Conservation (phyloP, 2,888 invertebrate genomes). For the Unio pictorum region DNA sequence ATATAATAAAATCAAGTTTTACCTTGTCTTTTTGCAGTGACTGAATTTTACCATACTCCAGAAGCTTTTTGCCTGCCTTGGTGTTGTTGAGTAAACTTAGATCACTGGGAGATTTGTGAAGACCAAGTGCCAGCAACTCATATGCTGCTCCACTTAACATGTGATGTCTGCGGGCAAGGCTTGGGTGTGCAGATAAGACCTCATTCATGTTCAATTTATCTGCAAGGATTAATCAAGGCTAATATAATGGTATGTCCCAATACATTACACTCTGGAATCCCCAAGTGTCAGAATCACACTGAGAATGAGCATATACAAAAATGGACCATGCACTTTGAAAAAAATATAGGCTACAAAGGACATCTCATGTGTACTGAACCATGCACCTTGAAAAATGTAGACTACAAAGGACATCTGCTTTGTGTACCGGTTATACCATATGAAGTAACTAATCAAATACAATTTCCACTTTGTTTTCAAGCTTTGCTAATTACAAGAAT, state of each 20-base stretch:
- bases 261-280: too few species aligned
- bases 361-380: too few species aligned
- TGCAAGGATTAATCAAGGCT: conserved; percentile 14
- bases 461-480: too few species aligned
- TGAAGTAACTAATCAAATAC: too few species aligned
- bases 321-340: too few species aligned
- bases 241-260: not conserved
- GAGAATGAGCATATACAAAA: too few species aligned
- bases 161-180: conserved; percentile 42
- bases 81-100: conserved; percentile 16
- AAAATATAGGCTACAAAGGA: too few species aligned
- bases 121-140: conserved; percentile 43
- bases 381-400: too few species aligned
- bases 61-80: conserved; percentile 42
- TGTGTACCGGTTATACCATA: too few species aligned
- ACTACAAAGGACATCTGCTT: too few species aligned
- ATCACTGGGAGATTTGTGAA: conserved; percentile 17
- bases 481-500: too few species aligned
- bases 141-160: conserved; percentile 44
- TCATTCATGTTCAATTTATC: conserved; percentile 45
- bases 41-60: conserved; percentile 28
- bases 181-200: conserved; percentile 34
- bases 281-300: too few species aligned
- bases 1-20: not conserved
- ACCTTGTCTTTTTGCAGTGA: conserved; percentile 40